Evolutionary conservation across 2,113 vertebrate genomes (phyloP).

Genomic region (Calidris pugnax): DNA sequence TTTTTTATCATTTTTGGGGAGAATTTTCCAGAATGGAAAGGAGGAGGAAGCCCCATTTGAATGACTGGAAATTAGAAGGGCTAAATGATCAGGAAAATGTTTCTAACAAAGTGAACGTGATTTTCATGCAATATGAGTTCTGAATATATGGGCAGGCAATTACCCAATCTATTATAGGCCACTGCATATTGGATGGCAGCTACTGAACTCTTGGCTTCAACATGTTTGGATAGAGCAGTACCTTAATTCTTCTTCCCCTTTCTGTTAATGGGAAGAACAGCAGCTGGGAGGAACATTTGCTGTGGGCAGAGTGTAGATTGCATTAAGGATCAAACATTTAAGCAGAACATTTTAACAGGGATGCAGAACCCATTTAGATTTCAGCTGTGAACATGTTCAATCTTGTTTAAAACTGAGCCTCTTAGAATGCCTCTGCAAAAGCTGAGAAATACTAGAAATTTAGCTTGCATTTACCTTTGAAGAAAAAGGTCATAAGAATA

Average conservation of each 20-base stretch:
- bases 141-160: neutral
- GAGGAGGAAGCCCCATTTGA: neutral
- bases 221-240: slow-evolving; percentile 1
- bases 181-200: neutral
- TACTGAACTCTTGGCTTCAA: slow-evolving; percentile 1
- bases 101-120: neutral
- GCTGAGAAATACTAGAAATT: slow-evolving; percentile 61
- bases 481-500: neutral
- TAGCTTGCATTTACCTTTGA: slow-evolving; percentile 58
- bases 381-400: slow-evolving; percentile 71
- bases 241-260: slow-evolving; percentile 46
- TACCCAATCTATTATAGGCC: neutral
- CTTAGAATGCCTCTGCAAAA: slow-evolving; percentile 54
- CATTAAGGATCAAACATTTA: slow-evolving; percentile 64
- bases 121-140: neutral
- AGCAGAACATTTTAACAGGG: slow-evolving; percentile 64
- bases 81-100: neutral
- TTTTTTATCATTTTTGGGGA: neutral
- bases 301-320: slow-evolving; percentile 51
- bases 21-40: neutral
- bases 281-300: slow-evolving; percentile 72
- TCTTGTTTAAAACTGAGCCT: slow-evolving; percentile 70
- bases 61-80: neutral
- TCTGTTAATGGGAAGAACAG: slow-evolving; percentile 62
- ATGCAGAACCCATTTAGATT: slow-evolving; percentile 63